Base-by-base conservation (phyloP, 2,888 invertebrate species). In the Torymus aiolomorphi region DNA sequence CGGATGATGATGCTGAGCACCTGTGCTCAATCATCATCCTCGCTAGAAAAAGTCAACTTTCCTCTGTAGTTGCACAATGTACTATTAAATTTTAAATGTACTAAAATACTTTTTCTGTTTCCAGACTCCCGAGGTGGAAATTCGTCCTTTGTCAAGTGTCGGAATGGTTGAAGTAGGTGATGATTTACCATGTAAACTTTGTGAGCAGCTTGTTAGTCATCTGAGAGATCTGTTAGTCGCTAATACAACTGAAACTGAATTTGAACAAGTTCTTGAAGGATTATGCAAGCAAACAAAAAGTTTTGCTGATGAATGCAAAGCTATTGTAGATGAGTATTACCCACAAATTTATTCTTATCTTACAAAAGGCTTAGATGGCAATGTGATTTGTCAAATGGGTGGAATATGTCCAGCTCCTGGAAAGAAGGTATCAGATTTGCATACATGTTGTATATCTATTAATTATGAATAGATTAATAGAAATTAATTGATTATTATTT, bases 231-330 rank as follows among this genome's bases (percentile, higher is more conserved):
- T 96, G 8, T 90, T 97, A 31, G 92, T 96, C 49, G 95, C 97
- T 18, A 97, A 97, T 88, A 96, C 97, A 0, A 97, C 97, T 0
- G 95, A 96, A 89, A 85, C 91, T 0, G 96, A 97, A 91, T 97
- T 97, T 91, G 93, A 95, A 89, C 92, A 93, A 86, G 94, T 97
- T 0, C 88, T 96, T 14, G 92, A 94, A 87, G 95, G 97, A 80
- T 91, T 97, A 4, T 97, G 97, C 91, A 95, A 95, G 83, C 96
- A 96, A 91, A 95, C 95, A 0, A 93, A 93, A 80, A 91, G 92
- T 12, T 96, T 96, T 90, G 92, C 94, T 82, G 88, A 91, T 1
- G 79, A 90, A 92, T 97, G 97, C 87, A 91, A 94, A 1, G 92
- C 93, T 79, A 91, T 97, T 59, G 96, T 96, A 0, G 94, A 96